A percentile compares a stretch with the other conserved stretches of the same genome.
Conservation (phyloP, 2,797 vertebrate species). For the Siniperca undulata region DNA sequence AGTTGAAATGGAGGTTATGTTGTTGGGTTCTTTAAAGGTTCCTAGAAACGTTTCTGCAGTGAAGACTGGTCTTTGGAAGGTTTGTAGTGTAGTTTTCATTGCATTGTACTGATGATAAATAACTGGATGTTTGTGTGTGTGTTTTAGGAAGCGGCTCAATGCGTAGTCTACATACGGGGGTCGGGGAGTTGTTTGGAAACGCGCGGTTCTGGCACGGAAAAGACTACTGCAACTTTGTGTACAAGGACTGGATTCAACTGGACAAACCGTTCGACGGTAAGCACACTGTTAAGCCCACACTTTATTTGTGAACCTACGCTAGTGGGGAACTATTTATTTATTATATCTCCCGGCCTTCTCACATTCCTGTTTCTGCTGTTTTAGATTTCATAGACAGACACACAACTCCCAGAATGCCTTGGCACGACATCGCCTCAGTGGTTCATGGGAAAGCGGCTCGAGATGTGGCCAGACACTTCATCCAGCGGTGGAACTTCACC, state of each 20-base stretch:
- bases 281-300: rapidly evolving
- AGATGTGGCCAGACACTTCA: conserved; percentile 95
- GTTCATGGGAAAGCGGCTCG: conserved; percentile 94
- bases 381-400: conserved; percentile 97
- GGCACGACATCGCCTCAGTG: conserved; percentile 95
- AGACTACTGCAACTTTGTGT: conserved; percentile 98
- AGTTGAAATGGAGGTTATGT: background rate
- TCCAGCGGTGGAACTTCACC: conserved; percentile 99
- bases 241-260: conserved; percentile 97
- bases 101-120: background rate
- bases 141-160: conserved; percentile 84
- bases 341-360: background rate
- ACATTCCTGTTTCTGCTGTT: background rate
- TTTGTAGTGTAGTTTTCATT: background rate
- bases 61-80: background rate
- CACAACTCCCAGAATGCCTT: conserved; percentile 95
- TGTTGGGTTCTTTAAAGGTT: background rate
- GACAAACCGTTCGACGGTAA: conserved; percentile 97
- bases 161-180: conserved; percentile 85
- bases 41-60: background rate
- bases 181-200: conserved; percentile 91
- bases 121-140: background rate
- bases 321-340: rapidly evolving
- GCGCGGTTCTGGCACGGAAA: conserved; percentile 98
- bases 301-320: rapidly evolving